Conservation (phyloP, 2,113 vertebrate genomes). For the Acanthisitta chloris region DNA sequence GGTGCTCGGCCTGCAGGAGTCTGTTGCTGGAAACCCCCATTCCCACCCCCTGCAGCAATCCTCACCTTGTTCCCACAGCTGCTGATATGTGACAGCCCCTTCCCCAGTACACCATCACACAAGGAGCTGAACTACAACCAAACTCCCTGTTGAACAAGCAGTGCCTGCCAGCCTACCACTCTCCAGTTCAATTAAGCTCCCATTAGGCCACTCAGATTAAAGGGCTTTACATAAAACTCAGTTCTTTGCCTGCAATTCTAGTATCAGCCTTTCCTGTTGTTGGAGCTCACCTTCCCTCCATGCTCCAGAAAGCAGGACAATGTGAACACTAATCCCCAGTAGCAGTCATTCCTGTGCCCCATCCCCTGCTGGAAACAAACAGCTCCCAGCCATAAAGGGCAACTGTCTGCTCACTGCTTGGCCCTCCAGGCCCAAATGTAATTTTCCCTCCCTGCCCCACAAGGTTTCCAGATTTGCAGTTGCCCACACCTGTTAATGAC, state of each 20-base stretch:
- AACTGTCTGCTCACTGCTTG: neutral
- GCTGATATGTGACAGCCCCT: accelerated
- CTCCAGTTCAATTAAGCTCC: neutral
- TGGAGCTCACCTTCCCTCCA: neutral
- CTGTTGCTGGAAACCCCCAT: neutral
- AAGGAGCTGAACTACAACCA: neutral
- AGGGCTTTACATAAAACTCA: slow-evolving; percentile 3
- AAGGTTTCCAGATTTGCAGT: neutral
- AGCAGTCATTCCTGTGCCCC: neutral
- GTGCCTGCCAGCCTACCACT: neutral
- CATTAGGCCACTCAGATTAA: neutral
- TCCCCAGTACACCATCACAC: neutral
- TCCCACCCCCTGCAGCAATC: neutral
- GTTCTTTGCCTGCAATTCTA: neutral
- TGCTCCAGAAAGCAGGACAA: neutral
- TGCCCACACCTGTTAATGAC: neutral
- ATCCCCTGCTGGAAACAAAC: neutral
- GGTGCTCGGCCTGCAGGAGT: neutral
- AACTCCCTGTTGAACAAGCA: neutral
- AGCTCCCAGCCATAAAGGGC: neutral
- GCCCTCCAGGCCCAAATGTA: neutral
- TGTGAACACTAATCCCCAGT: neutral
- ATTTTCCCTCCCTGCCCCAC: neutral
- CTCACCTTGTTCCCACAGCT: neutral
- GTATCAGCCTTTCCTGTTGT: neutral